Base-by-base conservation (phyloP, 2,888 invertebrate genomes). In the Hydrotaea cyrtoneurina region DNA sequence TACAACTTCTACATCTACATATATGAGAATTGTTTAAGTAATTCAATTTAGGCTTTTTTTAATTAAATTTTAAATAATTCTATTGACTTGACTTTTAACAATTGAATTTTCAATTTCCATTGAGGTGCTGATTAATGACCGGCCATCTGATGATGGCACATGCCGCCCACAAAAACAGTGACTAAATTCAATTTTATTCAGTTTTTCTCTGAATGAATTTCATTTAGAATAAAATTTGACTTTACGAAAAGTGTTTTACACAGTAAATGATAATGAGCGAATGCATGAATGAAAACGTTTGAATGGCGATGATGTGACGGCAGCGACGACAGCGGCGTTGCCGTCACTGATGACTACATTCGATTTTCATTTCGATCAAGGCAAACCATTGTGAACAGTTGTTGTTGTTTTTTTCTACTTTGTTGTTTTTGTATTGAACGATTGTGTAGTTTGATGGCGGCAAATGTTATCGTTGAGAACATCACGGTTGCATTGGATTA, bases 341-440 rank as follows among this genome's bases (percentile, higher is more conserved):
- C 21, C 23, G n/a, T 50, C 50, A 19, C 13, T 66, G 69, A 46
- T 69, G 69, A 69, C 21, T 46, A 69, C 69, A 69, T 69, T 46
- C 15, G 13, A 69, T 69, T 69, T 69, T 69, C 69, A 69, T 46
- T 69, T 43, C 69, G 69, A 69, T 69, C 69, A 69, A 69, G 69
- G 69, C 43, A 23, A 69, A 46, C 46, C 4, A 5, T 46, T 69
- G 46, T 23, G 36, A 46, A 23, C 46, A n/a, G 43, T 69, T 31
- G 2, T 69, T 69, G 69, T 21, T 46, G 15, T 46, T 46, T 21
- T 23, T 43, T 69, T 69, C 23, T 15, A 69, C 46, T 69, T 69
- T 43, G 46, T 46, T 46, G 46, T 46, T 21, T 11, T 21, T 15
- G 43, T 46, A 23, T 69, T 69, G 19, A 43, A 39, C 5, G 19